A percentile compares a stretch with the other conserved stretches of the same genome.
Conservation (phyloP, 2,888 invertebrate species). For the Lacanobia wlatinum region DNA sequence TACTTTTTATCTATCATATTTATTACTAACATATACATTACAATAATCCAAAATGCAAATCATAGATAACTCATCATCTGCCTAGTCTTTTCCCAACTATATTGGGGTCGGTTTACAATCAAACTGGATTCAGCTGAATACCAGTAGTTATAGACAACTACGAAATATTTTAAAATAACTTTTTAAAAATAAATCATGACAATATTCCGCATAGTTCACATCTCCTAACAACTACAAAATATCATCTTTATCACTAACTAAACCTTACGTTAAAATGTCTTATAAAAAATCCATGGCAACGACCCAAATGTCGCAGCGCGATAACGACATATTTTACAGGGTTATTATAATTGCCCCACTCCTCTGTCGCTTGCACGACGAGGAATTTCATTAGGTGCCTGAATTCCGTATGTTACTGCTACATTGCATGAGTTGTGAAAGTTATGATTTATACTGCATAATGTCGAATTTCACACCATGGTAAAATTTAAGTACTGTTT, state of each 20-base stretch:
- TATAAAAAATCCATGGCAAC: constrained; percentile 28
- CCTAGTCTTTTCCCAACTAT: too few relatives aligned
- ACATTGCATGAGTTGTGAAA: constrained; percentile 17
- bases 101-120: too few relatives aligned
- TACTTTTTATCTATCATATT: too few relatives aligned
- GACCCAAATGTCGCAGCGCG: constrained; percentile 38
- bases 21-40: too few relatives aligned
- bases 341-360: constrained; percentile 46
- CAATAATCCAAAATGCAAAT: too few relatives aligned
- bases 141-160: too few relatives aligned
- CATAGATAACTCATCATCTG: too few relatives aligned
- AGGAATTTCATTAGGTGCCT: constrained; percentile 41
- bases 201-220: too few relatives aligned
- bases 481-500: background rate
- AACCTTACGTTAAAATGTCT: constrained; percentile 7
- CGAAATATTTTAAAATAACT: too few relatives aligned
- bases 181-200: too few relatives aligned
- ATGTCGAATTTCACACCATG: background rate
- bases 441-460: constrained; percentile 18
- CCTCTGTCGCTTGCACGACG: constrained; percentile 39
- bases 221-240: background rate
- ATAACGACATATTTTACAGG: constrained; percentile 37
- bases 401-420: constrained; percentile 39
- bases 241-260: background rate
- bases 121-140: too few relatives aligned